Evolutionary conservation across 2,797 vertebrate species (phyloP).

Genomic region (Heterohyrax brucei): DNA sequence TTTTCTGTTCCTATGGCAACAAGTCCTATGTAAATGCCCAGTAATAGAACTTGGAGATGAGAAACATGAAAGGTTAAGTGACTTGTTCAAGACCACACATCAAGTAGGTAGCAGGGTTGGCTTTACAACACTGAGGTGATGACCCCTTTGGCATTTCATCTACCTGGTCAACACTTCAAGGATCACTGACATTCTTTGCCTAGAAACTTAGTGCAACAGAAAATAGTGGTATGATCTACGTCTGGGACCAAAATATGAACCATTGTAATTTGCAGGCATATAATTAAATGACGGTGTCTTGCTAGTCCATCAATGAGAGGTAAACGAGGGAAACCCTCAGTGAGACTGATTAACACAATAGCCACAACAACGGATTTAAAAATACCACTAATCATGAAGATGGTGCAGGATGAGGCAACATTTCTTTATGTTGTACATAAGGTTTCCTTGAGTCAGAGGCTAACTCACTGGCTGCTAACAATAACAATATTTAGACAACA

Average conservation of each 20-base stretch:
- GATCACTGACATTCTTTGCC: slow-evolving; percentile 58
- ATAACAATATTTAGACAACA: neutral
- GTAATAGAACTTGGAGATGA: slow-evolving; percentile 74
- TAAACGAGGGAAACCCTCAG: neutral
- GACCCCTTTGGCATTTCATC: slow-evolving; percentile 34
- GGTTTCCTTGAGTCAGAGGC: neutral
- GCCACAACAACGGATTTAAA: neutral
- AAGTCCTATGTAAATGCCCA: slow-evolving; percentile 79
- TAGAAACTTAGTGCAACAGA: slow-evolving; percentile 73
- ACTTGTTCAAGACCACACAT: slow-evolving; percentile 82
- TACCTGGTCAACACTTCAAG: slow-evolving; percentile 53
- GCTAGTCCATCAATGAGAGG: neutral
- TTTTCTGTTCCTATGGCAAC: slow-evolving; percentile 86
- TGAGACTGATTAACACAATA: neutral
- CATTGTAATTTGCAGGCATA: slow-evolving; percentile 62
- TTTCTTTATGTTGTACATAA: neutral
- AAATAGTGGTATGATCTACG: slow-evolving; percentile 53
- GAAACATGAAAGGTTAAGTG: slow-evolving; percentile 83
- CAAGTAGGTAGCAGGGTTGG: slow-evolving; percentile 69
- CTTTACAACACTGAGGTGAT: slow-evolving; percentile 67
- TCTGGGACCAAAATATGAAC: slow-evolving; percentile 68
- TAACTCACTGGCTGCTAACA: neutral
- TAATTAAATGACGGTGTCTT: slow-evolving; percentile 55
- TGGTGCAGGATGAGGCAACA: neutral
- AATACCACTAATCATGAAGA: neutral